Evolutionary conservation across 2,888 invertebrate genomes (phyloP), one percentile per base, ranked within the genome.

Genomic region (Drosophila stalkeri): DNA sequence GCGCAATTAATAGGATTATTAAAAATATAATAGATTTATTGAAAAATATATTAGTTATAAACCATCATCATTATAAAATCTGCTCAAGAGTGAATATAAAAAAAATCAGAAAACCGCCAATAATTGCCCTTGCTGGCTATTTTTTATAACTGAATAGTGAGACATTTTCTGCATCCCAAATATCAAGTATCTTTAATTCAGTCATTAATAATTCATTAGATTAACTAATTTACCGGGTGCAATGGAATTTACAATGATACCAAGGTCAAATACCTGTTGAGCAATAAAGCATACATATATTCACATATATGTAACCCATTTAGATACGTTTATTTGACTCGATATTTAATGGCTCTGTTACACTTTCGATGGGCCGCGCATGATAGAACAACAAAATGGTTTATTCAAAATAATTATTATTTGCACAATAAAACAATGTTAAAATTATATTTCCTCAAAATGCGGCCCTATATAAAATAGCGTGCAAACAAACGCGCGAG

Each of bases 351-450:
- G 57, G 44, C 43, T 59, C 44, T 59, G 64, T 76, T 72, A 67
- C 64, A 72, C 44, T 63, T 65, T 54, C 56, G 74, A 83, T 81
- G 55, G 49, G 49, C 41, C 51, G 60, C 64, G 31, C 47, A 23
- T 62, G 75, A 87, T 85, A 87, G 65, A 66, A 52, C 49, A 68
- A 70, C 79, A 76, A 83, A 85, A 81, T 79, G 86, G 62, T 81
- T 79, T 79, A 82, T 76, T 75, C 73, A 82, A 82, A 75, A 82
- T 87, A 67, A 77, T 80, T 75, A 83, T 70, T 81, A 81, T 80
- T 86, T 81, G 75, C 37, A 65, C 83, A 80, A 75, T 86, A 74
- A 76, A 80, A 76, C 74, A 77, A 83, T 83, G 59, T 77, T 81
- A 83, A 73, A 80, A 86, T 81, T 80, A 77, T 83, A 88, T 88